These are phyloP conservation scores for Hypsopygia costalis DNA, from an alignment of 2,888 invertebrate species.

Conservation along the genomic window DNA sequence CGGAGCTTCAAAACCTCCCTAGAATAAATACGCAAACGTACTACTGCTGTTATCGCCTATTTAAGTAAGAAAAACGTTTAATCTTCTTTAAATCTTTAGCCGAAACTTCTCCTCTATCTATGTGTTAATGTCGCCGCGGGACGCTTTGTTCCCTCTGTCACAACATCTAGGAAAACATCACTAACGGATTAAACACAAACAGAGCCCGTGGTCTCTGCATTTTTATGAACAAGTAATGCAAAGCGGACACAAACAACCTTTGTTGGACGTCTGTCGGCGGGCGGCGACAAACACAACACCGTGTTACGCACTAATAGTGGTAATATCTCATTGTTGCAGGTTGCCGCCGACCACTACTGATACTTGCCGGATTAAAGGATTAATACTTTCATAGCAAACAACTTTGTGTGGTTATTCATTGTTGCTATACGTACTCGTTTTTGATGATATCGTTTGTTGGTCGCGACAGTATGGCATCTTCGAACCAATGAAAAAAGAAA, in stretches of 20 bases:
- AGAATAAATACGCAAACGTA: too few relatives aligned
- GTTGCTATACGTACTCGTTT: constrained; percentile 24
- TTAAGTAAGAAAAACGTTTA: too few relatives aligned
- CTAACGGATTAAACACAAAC: constrained; percentile 75
- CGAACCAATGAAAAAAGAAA: too few relatives aligned
- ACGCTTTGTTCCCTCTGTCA: constrained; percentile 43
- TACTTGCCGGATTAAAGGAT: constrained; percentile 71
- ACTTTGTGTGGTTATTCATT: constrained; percentile 50
- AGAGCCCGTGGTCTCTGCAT: constrained; percentile 57
- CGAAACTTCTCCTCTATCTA: too few relatives aligned
- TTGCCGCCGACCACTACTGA: constrained; percentile 47
- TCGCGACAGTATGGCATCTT: too few relatives aligned
- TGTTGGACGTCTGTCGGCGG: constrained; percentile 48
- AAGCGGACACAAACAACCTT: constrained; percentile 66
- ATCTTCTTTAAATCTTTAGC: too few relatives aligned
- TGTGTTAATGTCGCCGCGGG: constrained; percentile 18
- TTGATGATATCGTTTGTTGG: not conserved
- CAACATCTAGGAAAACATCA: constrained; percentile 60
- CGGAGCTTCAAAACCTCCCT: too few relatives aligned
- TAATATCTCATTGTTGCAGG: constrained; percentile 27
- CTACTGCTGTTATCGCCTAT: too few relatives aligned
- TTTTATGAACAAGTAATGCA: constrained; percentile 66
- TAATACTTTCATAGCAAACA: constrained; percentile 51
- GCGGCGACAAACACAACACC: constrained; percentile 37
- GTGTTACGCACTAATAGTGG: constrained; percentile 54